Evolutionary conservation across 1,140 invertebrate genomes (phyloP).

Genomic region (Macrobrachium nipponense): DNA sequence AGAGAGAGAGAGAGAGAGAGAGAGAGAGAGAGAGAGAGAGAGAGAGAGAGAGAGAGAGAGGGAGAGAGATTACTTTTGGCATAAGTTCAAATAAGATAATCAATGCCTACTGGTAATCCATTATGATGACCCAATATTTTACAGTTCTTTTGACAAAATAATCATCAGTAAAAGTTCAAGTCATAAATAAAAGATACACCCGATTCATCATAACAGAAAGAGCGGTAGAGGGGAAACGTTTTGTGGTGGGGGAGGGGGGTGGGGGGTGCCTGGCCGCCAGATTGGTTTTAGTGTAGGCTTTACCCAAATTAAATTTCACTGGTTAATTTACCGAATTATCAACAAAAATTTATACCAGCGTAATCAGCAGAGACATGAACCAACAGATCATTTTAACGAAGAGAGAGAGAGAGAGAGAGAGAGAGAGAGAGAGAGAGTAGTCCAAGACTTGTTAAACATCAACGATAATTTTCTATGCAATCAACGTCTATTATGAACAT

Average conservation of each 20-base stretch:
- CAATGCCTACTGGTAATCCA: too few relatives aligned
- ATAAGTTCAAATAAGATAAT: too few relatives aligned
- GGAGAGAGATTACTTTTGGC: too few relatives aligned
- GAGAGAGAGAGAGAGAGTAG: slow-evolving; percentile 12
- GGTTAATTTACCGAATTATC: too few relatives aligned
- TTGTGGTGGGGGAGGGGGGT: neutral
- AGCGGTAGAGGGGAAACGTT: neutral
- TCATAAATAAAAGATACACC: neutral
- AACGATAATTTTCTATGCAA: slow-evolving; percentile 36
- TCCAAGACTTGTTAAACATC: neutral
- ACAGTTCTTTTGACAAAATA: too few relatives aligned
- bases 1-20: too few relatives aligned
- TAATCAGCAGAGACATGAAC: too few relatives aligned
- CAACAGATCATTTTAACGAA: neutral
- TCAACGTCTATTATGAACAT: slow-evolving; percentile 33
- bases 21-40: too few relatives aligned
- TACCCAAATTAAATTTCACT: too few relatives aligned
- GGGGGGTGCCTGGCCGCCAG: neutral
- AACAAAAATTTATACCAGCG: too few relatives aligned
- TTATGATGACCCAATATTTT: too few relatives aligned
- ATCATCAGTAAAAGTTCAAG: neutral
- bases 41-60: too few relatives aligned
- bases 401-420: slow-evolving; percentile 33
- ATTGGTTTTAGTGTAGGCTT: neutral
- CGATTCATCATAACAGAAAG: neutral